Evolutionary conservation across 1,140 invertebrate species (phyloP).

Genomic region (Drosophila malerkotliana): DNA sequence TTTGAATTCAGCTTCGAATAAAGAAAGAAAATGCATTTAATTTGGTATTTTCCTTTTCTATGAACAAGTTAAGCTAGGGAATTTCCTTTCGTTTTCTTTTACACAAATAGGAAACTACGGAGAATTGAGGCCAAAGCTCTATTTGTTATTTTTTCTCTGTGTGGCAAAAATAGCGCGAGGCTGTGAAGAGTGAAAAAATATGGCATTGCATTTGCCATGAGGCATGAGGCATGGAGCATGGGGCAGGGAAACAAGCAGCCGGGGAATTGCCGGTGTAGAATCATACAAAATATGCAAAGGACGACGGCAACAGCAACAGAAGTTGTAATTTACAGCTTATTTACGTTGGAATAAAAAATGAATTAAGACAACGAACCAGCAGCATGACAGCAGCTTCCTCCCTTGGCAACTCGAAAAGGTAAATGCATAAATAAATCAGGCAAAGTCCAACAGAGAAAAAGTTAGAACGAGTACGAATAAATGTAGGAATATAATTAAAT

Average conservation of each 20-base stretch:
- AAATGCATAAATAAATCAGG: conserved; percentile 73
- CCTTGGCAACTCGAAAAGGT: conserved; percentile 12
- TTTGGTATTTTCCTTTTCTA: background rate
- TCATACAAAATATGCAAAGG: conserved; percentile 60
- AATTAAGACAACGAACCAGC: conserved; percentile 70
- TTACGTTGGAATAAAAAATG: conserved; percentile 78
- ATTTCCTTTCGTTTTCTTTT: background rate
- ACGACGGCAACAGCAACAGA: conserved; percentile 35
- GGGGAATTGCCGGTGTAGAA: conserved; percentile 45
- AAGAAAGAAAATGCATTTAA: background rate
- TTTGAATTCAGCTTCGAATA: conserved; percentile 13
- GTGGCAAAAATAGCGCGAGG: conserved; percentile 1
- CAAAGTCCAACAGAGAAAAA: conserved; percentile 28
- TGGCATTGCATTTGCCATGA: conserved; percentile 44
- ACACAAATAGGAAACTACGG: background rate
- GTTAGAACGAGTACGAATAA: conserved; percentile 30
- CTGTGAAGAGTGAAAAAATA: conserved; percentile 45
- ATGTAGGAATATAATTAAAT: conserved; percentile 61
- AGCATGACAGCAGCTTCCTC: conserved; percentile 47
- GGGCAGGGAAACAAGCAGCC: conserved; percentile 36
- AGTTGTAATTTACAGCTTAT: conserved; percentile 79
- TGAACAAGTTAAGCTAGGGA: too few species aligned
- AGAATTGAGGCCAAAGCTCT: background rate
- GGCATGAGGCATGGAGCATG: conserved; percentile 6
- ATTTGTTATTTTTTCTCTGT: background rate